Evolutionary conservation across 1,140 invertebrate species (phyloP), one percentile per base, ranked within the genome.

Genomic region (Calephelis nemesis): DNA sequence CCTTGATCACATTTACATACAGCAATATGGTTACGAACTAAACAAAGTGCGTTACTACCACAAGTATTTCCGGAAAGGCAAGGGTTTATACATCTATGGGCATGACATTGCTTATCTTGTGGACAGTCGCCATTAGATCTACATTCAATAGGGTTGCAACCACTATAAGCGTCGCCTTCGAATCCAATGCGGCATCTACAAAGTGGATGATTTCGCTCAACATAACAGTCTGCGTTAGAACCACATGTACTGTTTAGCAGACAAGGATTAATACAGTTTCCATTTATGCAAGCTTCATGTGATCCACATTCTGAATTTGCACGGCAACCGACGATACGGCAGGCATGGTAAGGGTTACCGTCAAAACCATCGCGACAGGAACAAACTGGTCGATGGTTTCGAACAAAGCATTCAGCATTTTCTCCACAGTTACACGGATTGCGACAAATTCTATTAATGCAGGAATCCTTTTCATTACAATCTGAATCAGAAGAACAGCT

Each of bases 91-190:
- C 97, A 98, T 76, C 97, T 96, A 63, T 95, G 95, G 74, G 97
- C 97, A 54, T 96, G 94, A 81, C 97, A 98, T 73, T 96, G 95
- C 81, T 96, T 95, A 76, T 98, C 96, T 47, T 93, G 91, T 1
- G 97, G 96, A 91, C 97, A 98, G 71, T 98, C 97, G 69, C 96
- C 96, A 83, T 98, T 97, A 66, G 96, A 96, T 75, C 95, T 94
- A 90, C 97, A 98, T n/a, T 97, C 97, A 52, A 98, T 94, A 7
- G 96, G 93, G 68, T 93, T 93, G 78, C 97, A 98, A 65, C 95
- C 94, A 19, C 94, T 93, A 69, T 94, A 94, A 3, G 97, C 95
- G 91, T 98, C 96, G 49, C 97, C 97, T 73, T 96, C 93, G 75
- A 96, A 97, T 60, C 97, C 97, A 71, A 94, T 93, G 8, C 93